These are phyloP conservation scores for Drosophila melanica DNA, from an alignment of 1,140 invertebrate genomes.

Conservation along the genomic window DNA sequence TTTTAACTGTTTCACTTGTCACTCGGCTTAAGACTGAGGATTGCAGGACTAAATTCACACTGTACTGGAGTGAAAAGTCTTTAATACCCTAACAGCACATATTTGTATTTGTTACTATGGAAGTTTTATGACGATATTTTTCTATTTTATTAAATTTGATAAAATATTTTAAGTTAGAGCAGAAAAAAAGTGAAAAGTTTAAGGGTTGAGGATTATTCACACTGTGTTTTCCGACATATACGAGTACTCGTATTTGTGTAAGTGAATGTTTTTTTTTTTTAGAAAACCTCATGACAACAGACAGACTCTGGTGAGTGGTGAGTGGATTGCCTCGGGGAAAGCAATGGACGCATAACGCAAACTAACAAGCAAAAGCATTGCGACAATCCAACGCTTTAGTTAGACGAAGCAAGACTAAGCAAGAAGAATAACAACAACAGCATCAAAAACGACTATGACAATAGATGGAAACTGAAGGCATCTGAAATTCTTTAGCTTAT, in stretches of 20 bases:
- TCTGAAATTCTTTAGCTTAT: conserved; percentile 77
- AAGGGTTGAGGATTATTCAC: not conserved
- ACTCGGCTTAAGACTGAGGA: not conserved
- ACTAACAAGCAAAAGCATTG: conserved; percentile 62
- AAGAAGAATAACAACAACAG: conserved; percentile 12
- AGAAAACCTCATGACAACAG: conserved; percentile 63
- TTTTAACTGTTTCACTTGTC: conserved; percentile 1
- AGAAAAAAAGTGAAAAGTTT: not conserved
- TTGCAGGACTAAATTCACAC: not conserved
- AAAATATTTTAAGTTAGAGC: not conserved
- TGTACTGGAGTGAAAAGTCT: not conserved
- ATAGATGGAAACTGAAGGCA: conserved; percentile 54
- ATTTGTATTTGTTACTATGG: too few species aligned
- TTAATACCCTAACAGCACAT: not conserved
- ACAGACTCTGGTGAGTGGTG: conserved; percentile 41
- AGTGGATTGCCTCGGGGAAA: conserved; percentile 46
- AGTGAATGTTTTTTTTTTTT: conserved; percentile 58
- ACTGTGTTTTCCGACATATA: not conserved
- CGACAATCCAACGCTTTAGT: conserved; percentile 13
- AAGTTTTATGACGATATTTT: too few species aligned
- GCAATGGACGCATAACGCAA: conserved; percentile 70
- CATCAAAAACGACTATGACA: conserved; percentile 7
- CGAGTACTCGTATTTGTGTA: conserved; percentile 8
- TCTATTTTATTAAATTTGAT: too few species aligned
- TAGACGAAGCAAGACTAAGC: conserved; percentile 11